Evolutionary conservation across 2,888 invertebrate genomes (phyloP).

Genomic region (Torymus aiolomorphi): DNA sequence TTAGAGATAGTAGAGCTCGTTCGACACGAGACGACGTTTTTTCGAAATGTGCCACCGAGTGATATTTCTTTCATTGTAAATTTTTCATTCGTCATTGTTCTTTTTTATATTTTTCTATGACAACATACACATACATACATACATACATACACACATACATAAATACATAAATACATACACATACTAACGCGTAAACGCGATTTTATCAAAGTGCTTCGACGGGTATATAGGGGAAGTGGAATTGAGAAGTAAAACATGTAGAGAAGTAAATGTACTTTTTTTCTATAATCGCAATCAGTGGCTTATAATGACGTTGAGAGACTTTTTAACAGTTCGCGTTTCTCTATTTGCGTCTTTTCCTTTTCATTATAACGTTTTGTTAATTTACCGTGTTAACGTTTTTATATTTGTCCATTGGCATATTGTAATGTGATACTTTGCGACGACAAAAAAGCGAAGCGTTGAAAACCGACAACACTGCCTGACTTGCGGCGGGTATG

Average conservation of each 20-base stretch:
- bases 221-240: not conserved
- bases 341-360: constrained; percentile 14
- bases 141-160: too few species aligned
- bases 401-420: constrained; percentile 30
- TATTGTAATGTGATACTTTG: constrained; percentile 37
- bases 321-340: too few species aligned
- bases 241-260: not conserved
- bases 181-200: constrained; percentile 3
- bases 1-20: not conserved
- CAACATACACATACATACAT: constrained; percentile 2
- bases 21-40: not conserved
- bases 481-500: constrained; percentile 42
- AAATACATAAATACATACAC: too few species aligned
- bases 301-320: constrained; percentile 5
- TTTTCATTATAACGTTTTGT: constrained; percentile 13
- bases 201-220: constrained; percentile 26
- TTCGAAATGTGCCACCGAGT: constrained; percentile 50
- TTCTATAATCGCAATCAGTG: constrained; percentile 14
- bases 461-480: constrained; percentile 45
- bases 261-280: constrained; percentile 41
- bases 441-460: constrained; percentile 8
- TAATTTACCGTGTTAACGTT: constrained; percentile 11
- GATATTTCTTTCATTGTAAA: constrained; percentile 55
- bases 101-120: constrained; percentile 58
- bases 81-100: constrained; percentile 53